Percentiles rank a stretch among this genome's conserved stretches.
Evolutionary conservation across 2,888 invertebrate species (phyloP).

Genomic region (Melieria crassipennis): DNA sequence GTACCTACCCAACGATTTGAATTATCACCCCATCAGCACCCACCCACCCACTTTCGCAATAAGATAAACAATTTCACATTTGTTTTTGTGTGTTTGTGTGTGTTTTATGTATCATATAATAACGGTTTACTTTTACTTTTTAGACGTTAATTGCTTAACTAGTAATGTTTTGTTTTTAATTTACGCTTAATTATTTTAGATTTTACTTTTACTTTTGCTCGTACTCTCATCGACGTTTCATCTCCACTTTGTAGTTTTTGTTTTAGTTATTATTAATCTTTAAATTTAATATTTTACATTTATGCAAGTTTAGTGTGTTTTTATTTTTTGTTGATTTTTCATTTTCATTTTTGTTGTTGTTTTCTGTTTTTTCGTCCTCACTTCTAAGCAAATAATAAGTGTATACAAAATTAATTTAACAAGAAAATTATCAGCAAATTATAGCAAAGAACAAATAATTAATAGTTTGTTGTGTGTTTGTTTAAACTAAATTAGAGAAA

Average conservation of each 20-base stretch:
- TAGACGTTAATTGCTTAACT: conserved; percentile 21
- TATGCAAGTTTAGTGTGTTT: conserved; percentile 1
- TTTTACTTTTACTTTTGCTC: conserved; percentile 26
- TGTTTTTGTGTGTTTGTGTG: not conserved
- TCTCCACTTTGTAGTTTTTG: conserved; percentile 28
- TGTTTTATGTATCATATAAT: no score
- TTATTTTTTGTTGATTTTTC: not conserved
- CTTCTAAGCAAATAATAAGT: no score
- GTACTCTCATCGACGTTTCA: conserved; percentile 34
- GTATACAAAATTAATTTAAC: not conserved
- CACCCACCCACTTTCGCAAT: conserved; percentile 6
- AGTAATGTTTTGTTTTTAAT: conserved; percentile 34
- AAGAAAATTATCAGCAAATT: not conserved
- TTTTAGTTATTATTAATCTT: conserved; percentile 6
- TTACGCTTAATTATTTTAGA: conserved; percentile 31
- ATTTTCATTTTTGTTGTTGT: not conserved
- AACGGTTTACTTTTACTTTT: no score
- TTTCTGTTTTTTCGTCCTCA: not conserved
- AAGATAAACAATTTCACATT: conserved; percentile 8
- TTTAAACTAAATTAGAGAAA: no score
- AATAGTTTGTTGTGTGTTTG: no score
- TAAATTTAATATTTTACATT: conserved; percentile 1
- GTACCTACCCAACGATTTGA: no score
- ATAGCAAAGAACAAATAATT: no score
- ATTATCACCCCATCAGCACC: no score